Conservation (phyloP, 1,140 invertebrate species). For the Pollicipes pollicipes region DNA sequence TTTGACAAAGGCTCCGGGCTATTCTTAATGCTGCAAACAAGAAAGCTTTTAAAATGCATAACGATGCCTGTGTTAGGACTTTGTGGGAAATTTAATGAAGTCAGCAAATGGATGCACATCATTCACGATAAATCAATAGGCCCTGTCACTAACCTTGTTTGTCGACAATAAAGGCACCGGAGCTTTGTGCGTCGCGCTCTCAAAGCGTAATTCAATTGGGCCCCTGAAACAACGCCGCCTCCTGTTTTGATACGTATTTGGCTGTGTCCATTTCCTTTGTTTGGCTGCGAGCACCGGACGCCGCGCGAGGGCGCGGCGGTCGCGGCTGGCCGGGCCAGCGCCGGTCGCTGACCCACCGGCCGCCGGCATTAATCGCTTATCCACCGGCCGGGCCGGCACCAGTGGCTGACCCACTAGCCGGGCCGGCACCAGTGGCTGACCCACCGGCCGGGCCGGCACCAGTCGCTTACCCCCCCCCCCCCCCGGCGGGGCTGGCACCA, state of each 20-base stretch:
- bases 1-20: too few species aligned
- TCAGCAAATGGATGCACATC: neutral
- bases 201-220: neutral
- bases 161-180: neutral
- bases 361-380: neutral
- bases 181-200: neutral
- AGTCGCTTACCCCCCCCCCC: too few species aligned
- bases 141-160: neutral
- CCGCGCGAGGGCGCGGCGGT: neutral
- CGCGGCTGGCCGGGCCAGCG: neutral
- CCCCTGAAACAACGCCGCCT: neutral
- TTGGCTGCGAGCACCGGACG: neutral
- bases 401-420: too few species aligned
- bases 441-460: too few species aligned
- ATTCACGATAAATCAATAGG: neutral
- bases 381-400: too few species aligned
- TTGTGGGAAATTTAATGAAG: neutral
- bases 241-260: neutral
- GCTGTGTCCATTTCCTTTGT: neutral
- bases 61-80: neutral
- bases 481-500: too few species aligned
- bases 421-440: neutral
- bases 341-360: too few species aligned
- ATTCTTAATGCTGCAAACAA: too few species aligned
- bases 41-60: neutral